Base-by-base conservation (phyloP, 2,888 invertebrate species). In the Nycteola revayana region DNA sequence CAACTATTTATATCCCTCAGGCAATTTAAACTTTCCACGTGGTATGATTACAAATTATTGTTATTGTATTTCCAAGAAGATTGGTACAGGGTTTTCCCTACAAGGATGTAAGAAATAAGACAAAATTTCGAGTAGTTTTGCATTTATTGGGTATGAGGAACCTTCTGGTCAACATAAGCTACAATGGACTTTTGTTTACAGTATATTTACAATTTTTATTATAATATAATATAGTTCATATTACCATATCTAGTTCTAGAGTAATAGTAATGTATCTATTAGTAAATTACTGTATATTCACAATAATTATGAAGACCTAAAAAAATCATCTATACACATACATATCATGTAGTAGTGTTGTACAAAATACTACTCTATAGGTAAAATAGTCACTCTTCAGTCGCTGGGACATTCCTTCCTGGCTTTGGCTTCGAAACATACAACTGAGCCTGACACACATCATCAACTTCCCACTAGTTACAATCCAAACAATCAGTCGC, bases 101-200 rank as follows among this genome's bases (percentile, higher is more conserved):
- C 9, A 18, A 31, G 32, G 52, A 30, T 24, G 11, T 44, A 53
- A 49, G 38, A 61, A 60, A 70, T 58, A 73, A 69, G 60, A 67
- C 59, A 67, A 59, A 51, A 49, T 57, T 51, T 59, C 76, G 75
- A 81, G 82, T 86, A 85, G 79, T 88, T 87, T 87, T 82, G 85
- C 82, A 79, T 89, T 89, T 89, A 89, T 88, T 89, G 87, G 83
- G 76, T 89, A 89, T 82, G 87, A 89, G 88, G 89, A 89, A 89
- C 89, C 88, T 73, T 83, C 73, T 82, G 86, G 88, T 88, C 85
- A 85, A 87, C 87, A 86, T 89, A 89, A 89, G 89, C 89, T 89
- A 89, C 77, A 83, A 75, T 83, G 87, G 85, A 86, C 88, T 68
- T 83, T 77, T 84, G 86, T 85, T 80, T 75, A 86, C 76, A 86